Base-by-base conservation (phyloP, 1,140 invertebrate species). In the Anagrus nilaparvatae region DNA sequence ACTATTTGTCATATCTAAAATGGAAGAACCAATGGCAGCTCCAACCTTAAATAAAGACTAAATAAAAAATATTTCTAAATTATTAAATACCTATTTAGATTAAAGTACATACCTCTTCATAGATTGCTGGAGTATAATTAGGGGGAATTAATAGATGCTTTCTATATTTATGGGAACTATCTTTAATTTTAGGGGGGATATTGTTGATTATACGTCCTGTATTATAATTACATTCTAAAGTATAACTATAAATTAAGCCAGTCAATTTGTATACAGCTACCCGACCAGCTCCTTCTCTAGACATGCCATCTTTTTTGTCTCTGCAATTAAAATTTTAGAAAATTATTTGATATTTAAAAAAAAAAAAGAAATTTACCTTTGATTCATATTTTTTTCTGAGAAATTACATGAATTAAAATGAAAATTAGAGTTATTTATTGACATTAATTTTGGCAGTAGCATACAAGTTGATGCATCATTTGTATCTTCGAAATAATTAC, bases 381-480 rank as follows among this genome's bases (percentile, higher is more conserved):
- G 70, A 58, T 89, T 91, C 90, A 95, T 95, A 59, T 93, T 93
- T 53, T 80, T 72, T 60, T 91, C 84, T 5, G 87, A 82, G 65
- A 94, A 95, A 74, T 93, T 93, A 63, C 90, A 94, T 2, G 84
- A 83, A 37, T 81, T 77, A 62, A 90, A 94, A 65, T 94, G 90
- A 72, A 95, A 94, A 70, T 93, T 84, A 47, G 82, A 75, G 63
- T 84, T 87, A 66, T 94, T 94, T 52, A 94, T 69, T 3, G 86
- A 82, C 75, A 94, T 85, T 48, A 94, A 67, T 60, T 89, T 87
- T 7, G 90, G 85, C 50, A 89, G 72, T 30, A 93, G 67, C 82
- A 93, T 87, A 58, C 87, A 90, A 53, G 87, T 83, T 27, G 91
- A 79, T 51, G 82, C 81, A 33, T 76, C 74, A 18, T 80, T 77